Evolutionary conservation across 1,140 invertebrate species (phyloP).

Genomic region (Drosophila lacteicornis): DNA sequence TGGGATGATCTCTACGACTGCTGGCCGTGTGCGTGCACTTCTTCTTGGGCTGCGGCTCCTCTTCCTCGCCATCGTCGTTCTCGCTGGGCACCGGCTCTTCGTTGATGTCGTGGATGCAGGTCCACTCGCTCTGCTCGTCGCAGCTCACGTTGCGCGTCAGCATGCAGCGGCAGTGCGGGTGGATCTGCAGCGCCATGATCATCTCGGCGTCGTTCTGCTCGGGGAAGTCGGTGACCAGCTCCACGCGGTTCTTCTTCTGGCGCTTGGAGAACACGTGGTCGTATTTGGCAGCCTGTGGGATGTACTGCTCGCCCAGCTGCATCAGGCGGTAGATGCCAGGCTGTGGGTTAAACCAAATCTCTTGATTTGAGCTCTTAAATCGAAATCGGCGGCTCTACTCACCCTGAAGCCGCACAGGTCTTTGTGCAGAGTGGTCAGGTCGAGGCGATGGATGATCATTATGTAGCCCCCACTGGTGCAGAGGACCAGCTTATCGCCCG

Average conservation of each 20-base stretch:
- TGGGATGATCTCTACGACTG: neutral
- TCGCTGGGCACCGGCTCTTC: slow-evolving; percentile 63
- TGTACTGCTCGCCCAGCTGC: slow-evolving; percentile 92
- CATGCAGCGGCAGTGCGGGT: slow-evolving; percentile 96
- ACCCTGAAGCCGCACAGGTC: slow-evolving; percentile 95
- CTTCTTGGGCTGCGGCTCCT: slow-evolving; percentile 81
- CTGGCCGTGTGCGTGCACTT: slow-evolving; percentile 56
- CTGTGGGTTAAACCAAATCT: slow-evolving; percentile 85
- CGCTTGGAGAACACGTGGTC: slow-evolving; percentile 92
- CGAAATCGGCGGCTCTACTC: slow-evolving; percentile 15
- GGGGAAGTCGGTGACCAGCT: slow-evolving; percentile 96
- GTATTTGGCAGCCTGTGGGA: slow-evolving; percentile 91
- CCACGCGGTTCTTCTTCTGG: slow-evolving; percentile 92
- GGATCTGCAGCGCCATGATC: slow-evolving; percentile 94
- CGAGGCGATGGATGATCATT: slow-evolving; percentile 95
- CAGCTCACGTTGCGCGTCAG: slow-evolving; percentile 94
- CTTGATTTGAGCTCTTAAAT: neutral
- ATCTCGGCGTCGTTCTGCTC: slow-evolving; percentile 94
- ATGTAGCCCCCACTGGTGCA: slow-evolving; percentile 95
- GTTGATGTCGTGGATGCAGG: slow-evolving; percentile 95
- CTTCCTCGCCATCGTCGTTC: slow-evolving; percentile 42
- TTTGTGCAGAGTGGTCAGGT: slow-evolving; percentile 90
- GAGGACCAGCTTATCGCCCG: slow-evolving; percentile 94
- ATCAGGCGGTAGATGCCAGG: slow-evolving; percentile 95
- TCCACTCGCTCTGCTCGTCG: slow-evolving; percentile 96